Evolutionary conservation across 2,113 vertebrate species (phyloP).

Genomic region (Haliaeetus leucogaster): DNA sequence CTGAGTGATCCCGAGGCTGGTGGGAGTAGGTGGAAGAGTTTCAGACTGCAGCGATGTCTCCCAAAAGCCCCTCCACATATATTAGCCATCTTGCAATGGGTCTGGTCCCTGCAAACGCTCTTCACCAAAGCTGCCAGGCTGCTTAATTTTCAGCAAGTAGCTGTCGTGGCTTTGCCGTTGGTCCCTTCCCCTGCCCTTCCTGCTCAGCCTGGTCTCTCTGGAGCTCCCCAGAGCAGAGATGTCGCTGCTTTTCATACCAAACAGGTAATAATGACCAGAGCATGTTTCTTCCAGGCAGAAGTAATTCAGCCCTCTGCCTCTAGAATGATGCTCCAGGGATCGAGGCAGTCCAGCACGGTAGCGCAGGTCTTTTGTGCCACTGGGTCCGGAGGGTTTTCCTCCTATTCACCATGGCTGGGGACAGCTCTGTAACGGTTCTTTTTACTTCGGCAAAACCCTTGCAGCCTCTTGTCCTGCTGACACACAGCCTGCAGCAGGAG

Average conservation of each 20-base stretch:
- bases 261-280: neutral
- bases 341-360: neutral
- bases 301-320: neutral
- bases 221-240: neutral
- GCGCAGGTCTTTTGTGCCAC: neutral
- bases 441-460: neutral
- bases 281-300: neutral
- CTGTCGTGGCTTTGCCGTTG: neutral
- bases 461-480: neutral
- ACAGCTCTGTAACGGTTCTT: neutral
- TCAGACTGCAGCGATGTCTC: neutral
- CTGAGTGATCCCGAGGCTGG: neutral
- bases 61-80: neutral
- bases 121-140: neutral
- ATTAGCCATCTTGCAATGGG: neutral
- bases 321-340: neutral
- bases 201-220: neutral
- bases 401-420: neutral
- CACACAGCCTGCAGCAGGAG: neutral
- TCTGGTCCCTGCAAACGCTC: neutral
- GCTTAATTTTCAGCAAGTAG: neutral
- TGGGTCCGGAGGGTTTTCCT: neutral
- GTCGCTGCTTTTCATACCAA: neutral
- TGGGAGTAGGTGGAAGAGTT: neutral
- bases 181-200: neutral